Conservation (phyloP, 2,888 invertebrate species). For the Ophion ventricosus region DNA sequence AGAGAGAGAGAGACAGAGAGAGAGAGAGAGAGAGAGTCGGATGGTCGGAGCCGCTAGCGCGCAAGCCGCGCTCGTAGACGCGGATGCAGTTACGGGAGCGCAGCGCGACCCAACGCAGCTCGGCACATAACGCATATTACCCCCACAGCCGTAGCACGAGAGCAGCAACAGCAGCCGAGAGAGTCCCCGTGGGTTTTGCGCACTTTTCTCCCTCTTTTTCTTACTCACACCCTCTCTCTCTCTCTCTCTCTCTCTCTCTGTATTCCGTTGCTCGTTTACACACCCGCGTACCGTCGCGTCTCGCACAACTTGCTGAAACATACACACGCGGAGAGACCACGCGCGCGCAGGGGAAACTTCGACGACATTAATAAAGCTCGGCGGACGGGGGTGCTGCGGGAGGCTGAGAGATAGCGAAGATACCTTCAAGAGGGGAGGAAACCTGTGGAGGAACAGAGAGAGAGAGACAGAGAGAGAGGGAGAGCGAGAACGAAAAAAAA, state of each 20-base stretch:
- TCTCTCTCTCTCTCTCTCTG: slow-evolving; percentile 38
- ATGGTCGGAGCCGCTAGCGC: slow-evolving; percentile 82
- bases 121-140: slow-evolving; percentile 75
- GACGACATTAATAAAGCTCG: slow-evolving; percentile 58
- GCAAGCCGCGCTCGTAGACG: slow-evolving; percentile 81
- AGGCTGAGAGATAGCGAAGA: slow-evolving; percentile 62
- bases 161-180: slow-evolving; percentile 62
- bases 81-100: slow-evolving; percentile 84
- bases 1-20: slow-evolving; percentile 58
- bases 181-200: slow-evolving; percentile 63
- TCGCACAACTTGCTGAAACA: slow-evolving; percentile 35
- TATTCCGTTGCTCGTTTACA: slow-evolving; percentile 50
- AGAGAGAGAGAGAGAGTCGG: slow-evolving; percentile 69
- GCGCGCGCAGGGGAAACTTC: slow-evolving; percentile 64
- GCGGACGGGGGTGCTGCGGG: slow-evolving; percentile 36
- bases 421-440: slow-evolving; percentile 33
- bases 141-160: slow-evolving; percentile 74
- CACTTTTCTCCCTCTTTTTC: slow-evolving; percentile 38
- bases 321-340: slow-evolving; percentile 50
- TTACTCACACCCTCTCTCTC: slow-evolving; percentile 18
- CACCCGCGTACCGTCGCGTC: slow-evolving; percentile 54
- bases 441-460: slow-evolving; percentile 50
- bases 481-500: slow-evolving; percentile 29
- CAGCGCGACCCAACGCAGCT: slow-evolving; percentile 83
- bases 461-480: slow-evolving; percentile 61